Base-by-base conservation (phyloP, 1,140 invertebrate species). In the Acromyrmex echinatior region DNA sequence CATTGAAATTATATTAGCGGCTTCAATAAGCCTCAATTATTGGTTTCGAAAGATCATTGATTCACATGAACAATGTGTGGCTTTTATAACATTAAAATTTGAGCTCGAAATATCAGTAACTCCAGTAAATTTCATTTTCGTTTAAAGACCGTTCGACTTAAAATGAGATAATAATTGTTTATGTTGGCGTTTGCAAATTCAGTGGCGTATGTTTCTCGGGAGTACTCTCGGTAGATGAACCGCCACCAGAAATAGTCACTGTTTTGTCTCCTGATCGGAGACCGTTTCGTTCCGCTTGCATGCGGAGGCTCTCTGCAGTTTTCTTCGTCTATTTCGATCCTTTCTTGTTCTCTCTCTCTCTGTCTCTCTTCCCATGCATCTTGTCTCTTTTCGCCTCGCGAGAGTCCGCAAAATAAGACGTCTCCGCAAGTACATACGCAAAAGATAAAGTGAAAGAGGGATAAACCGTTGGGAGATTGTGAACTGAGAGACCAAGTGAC, bases 201-300 rank as follows among this genome's bases (percentile, higher is more conserved):
- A 35, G n/a, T 31, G n/a, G 14, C 3, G 28, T 53, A 3, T 21
- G n/a, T 18, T 10, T 45, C n/a, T 70, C 53, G 28, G 53, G 5
- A 49, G n/a, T 14, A 18, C 39, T 79, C 45, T 25, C 58, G 45
- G 28, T 85, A 68, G 16, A 12, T 39, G 25, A 81, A 81, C 60
- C 53, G 68, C 35, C 63, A 51, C 56, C 76, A 79, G 77, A 88
- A 88, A 87, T 73, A 86, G 79, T 82, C 73, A 53, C 76, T 86
- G 77, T 90, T 91, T 78, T 87, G 71, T 86, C 82, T 88, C 58
- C 56, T 21, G 73, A 56, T 66, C 49, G 51, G 28, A 85, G 49
- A 45, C 31, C 3, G 73, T 56, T 77, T 77, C 56, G 21, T 14
- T 21, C 51, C 49, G 45, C 49, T 7, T 76, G 25, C 68, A 35